phyloP scores from a whole-genome alignment of 2,113 vertebrate species.

The Mesembrinibis cayennensis region DNA sequence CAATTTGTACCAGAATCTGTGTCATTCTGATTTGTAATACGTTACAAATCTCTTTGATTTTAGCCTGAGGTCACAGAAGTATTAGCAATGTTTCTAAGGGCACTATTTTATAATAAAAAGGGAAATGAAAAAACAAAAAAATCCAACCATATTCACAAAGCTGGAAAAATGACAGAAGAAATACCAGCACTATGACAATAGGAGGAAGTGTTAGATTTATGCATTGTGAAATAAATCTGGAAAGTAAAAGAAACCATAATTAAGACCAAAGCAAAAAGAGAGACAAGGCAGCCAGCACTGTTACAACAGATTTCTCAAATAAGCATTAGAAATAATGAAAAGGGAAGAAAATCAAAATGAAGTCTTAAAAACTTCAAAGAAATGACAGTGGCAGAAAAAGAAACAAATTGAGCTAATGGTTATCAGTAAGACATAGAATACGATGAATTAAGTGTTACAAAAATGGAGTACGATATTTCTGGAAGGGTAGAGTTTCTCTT shows the following conservation, averaged over 20 bases:
- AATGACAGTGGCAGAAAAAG: background rate
- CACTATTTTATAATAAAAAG: background rate
- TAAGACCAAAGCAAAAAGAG: slow-evolving; percentile 22
- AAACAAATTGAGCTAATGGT: background rate
- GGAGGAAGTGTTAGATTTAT: slow-evolving; percentile 22
- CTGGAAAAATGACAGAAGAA: background rate
- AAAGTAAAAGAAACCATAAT: background rate
- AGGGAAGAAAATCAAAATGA: background rate
- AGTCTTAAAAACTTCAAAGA: background rate
- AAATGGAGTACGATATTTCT: background rate
- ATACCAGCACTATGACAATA: slow-evolving; percentile 3
- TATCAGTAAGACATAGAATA: background rate
- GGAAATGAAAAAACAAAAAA: background rate
- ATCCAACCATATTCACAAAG: background rate
- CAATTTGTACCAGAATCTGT: background rate
- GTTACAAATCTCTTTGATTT: background rate
- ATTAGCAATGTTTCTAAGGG: background rate
- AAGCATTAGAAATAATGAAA: background rate
- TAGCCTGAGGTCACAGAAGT: background rate
- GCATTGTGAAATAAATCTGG: slow-evolving; percentile 15
- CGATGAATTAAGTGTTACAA: background rate
- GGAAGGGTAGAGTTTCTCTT: background rate
- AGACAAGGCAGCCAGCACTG: background rate
- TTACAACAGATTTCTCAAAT: background rate
- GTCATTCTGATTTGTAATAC: background rate